These are phyloP conservation scores for Drymonia ruficornis DNA, from an alignment of 2,888 invertebrate genomes.

Conservation along the genomic window DNA sequence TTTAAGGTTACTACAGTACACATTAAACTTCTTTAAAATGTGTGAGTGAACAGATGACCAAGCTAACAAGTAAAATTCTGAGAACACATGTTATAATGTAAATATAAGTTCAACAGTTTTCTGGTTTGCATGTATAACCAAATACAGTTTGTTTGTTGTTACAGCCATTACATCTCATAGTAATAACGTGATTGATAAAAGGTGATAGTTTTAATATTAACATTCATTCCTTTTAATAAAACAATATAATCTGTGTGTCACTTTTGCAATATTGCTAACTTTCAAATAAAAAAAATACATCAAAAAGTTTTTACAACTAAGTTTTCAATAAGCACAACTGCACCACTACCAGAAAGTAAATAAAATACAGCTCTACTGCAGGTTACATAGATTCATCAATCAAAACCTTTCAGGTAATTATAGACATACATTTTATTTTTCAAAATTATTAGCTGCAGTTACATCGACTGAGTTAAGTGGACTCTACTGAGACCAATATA, in stretches of 20 bases:
- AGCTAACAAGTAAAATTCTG: slow-evolving; percentile 47
- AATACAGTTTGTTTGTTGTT: slow-evolving; percentile 43
- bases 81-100: slow-evolving; percentile 67
- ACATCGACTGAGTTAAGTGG: too few species aligned
- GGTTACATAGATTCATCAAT: slow-evolving; percentile 17
- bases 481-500: too few species aligned
- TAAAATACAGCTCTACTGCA: slow-evolving; percentile 59
- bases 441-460: too few species aligned
- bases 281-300: background rate
- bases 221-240: background rate
- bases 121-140: slow-evolving; percentile 39
- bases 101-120: slow-evolving; percentile 52
- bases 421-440: background rate
- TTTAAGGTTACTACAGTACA: slow-evolving; percentile 1
- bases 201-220: background rate
- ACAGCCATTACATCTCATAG: slow-evolving; percentile 39
- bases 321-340: slow-evolving; percentile 63
- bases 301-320: slow-evolving; percentile 8
- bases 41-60: slow-evolving; percentile 58
- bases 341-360: slow-evolving; percentile 67
- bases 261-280: background rate
- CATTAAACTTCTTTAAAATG: slow-evolving; percentile 39
- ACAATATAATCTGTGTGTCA: background rate
- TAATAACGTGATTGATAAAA: background rate
- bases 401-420: slow-evolving; percentile 30